phyloP scores from a whole-genome alignment of 2,888 invertebrate genomes.

The Dasypolia templi region DNA sequence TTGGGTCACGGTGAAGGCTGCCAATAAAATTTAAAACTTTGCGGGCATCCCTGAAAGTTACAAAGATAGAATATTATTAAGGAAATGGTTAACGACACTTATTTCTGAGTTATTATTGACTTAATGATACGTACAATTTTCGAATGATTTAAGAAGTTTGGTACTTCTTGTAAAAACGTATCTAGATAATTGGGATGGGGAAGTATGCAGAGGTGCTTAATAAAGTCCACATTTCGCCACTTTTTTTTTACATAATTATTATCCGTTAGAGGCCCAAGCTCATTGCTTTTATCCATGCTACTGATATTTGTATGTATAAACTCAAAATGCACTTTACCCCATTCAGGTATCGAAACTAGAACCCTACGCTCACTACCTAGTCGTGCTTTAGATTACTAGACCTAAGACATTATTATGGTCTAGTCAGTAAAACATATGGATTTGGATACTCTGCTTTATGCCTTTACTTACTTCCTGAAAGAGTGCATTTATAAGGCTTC shows the following conservation, averaged over 20 bases:
- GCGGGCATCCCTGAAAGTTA: constrained; percentile 27
- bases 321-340: neutral
- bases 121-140: constrained; percentile 17
- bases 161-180: constrained; percentile 1
- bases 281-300: neutral
- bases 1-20: constrained; percentile 35
- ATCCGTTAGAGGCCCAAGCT: neutral
- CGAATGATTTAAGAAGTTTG: neutral
- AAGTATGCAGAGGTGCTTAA: neutral
- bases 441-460: neutral
- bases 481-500: neutral
- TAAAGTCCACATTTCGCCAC: neutral
- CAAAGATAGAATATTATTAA: constrained; percentile 41
- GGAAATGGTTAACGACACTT: constrained; percentile 43
- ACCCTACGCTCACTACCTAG: no score
- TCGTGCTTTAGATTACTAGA: neutral
- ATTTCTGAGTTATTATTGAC: constrained; percentile 32
- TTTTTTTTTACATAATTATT: neutral
- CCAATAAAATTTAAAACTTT: constrained; percentile 45
- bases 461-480: neutral
- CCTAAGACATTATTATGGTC: neutral
- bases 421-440: neutral
- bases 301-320: no score
- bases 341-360: no score
- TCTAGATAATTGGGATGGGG: neutral